These are phyloP conservation scores for Falco berigora DNA, from an alignment of 2,797 vertebrate species.

Conservation along the genomic window DNA sequence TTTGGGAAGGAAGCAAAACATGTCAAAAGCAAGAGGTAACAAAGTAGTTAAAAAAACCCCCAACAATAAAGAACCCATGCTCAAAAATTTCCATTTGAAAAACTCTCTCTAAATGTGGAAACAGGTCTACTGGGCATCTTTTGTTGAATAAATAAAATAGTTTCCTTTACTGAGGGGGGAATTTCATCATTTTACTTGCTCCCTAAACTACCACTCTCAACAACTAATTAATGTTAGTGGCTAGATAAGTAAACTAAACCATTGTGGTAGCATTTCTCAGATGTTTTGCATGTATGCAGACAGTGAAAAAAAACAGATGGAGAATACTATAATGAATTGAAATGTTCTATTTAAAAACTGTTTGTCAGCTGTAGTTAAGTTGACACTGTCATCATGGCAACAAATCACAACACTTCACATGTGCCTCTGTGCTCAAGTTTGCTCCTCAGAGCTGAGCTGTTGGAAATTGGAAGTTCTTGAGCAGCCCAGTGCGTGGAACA, in stretches of 20 bases:
- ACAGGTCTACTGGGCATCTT: background rate
- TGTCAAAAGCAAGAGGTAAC: background rate
- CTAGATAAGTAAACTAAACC: conserved; percentile 57
- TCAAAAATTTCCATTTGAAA: background rate
- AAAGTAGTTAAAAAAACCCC: background rate
- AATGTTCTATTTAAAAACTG: conserved; percentile 80
- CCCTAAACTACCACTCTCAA: conserved; percentile 24
- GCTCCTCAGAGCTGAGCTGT: background rate
- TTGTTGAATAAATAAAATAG: background rate
- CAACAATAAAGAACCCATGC: background rate
- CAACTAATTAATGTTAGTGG: conserved; percentile 39
- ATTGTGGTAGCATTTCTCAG: conserved; percentile 66
- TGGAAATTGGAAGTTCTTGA: conserved; percentile 17
- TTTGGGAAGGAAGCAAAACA: background rate
- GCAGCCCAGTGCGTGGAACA: conserved; percentile 18
- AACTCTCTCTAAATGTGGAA: background rate
- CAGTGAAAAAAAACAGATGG: conserved; percentile 67
- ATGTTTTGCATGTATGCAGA: conserved; percentile 60
- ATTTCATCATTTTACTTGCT: conserved; percentile 20
- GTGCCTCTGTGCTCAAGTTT: conserved; percentile 34
- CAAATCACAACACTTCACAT: conserved; percentile 72
- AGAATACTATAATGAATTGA: conserved; percentile 75
- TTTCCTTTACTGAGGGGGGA: background rate
- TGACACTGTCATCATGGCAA: conserved; percentile 77
- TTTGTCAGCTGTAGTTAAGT: conserved; percentile 78